Evolutionary conservation across 2,888 invertebrate genomes (phyloP).

Genomic region (Herminia tarsipennalis): DNA sequence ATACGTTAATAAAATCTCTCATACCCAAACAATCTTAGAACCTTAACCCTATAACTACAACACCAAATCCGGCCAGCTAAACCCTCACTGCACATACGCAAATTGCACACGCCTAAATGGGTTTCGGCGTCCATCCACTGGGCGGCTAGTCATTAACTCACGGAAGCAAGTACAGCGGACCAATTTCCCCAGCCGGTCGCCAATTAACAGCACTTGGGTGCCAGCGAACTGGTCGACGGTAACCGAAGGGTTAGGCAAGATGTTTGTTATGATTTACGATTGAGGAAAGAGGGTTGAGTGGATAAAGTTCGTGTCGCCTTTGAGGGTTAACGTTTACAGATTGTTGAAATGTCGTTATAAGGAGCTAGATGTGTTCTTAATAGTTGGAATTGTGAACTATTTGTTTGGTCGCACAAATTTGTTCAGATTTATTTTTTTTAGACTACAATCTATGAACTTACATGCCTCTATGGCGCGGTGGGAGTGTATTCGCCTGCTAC

Average conservation of each 20-base stretch:
- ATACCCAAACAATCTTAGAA: constrained; percentile 30
- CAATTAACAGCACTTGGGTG: constrained; percentile 81
- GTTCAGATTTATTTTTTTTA: no score
- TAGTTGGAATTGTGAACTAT: not conserved
- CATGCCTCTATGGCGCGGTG: no score
- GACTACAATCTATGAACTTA: no score
- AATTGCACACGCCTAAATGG: constrained; percentile 82
- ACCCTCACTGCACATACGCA: constrained; percentile 73
- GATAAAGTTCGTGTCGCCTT: constrained; percentile 37
- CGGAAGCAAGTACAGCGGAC: constrained; percentile 83
- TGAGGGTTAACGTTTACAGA: constrained; percentile 42
- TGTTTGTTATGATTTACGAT: constrained; percentile 82
- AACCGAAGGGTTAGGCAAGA: constrained; percentile 78
- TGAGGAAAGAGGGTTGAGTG: constrained; percentile 51
- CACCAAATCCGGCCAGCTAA: constrained; percentile 69
- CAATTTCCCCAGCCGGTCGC: constrained; percentile 81
- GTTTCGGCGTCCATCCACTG: constrained; percentile 81
- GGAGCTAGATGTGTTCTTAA: constrained; percentile 1
- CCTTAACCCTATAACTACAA: constrained; percentile 49
- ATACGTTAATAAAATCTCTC: not conserved
- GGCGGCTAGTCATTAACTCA: constrained; percentile 81
- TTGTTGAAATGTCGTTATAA: constrained; percentile 23
- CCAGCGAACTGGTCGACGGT: constrained; percentile 58
- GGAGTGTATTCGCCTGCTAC: no score
- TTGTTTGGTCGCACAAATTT: not conserved